Percentiles rank a stretch among this genome's conserved stretches.
These are phyloP conservation scores for Hoplodrina ambigua DNA, from an alignment of 2,888 invertebrate genomes.

Conservation along the genomic window DNA sequence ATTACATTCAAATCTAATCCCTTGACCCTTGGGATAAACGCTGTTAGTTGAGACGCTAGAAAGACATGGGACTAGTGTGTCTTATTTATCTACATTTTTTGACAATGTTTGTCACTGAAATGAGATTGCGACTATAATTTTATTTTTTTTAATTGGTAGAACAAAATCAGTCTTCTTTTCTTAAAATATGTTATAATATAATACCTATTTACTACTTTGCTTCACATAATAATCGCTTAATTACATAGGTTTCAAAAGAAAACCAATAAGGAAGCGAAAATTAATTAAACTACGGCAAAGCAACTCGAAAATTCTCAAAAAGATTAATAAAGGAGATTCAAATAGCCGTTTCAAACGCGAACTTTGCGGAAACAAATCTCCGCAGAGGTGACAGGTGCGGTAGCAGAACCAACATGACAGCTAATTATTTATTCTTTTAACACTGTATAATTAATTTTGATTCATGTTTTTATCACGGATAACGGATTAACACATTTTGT, in stretches of 20 bases:
- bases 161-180: too few species aligned
- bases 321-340: constrained; percentile 13
- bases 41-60: constrained; percentile 24
- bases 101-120: too few species aligned
- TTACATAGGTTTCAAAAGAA: neutral
- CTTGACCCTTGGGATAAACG: constrained; percentile 25
- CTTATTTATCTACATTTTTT: too few species aligned
- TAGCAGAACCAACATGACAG: constrained; percentile 8
- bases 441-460: constrained; percentile 27
- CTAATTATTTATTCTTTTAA: constrained; percentile 29
- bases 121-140: too few species aligned
- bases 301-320: neutral
- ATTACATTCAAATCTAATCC: constrained; percentile 35
- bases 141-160: too few species aligned
- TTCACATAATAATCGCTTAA: too few species aligned
- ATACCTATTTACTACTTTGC: too few species aligned
- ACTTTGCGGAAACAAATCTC: constrained; percentile 40
- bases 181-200: too few species aligned
- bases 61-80: too few species aligned
- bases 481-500: neutral
- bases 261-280: neutral
- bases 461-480: neutral
- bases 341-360: constrained; percentile 1
- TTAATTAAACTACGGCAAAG: neutral
- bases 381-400: constrained; percentile 37